Evolutionary conservation across 2,888 invertebrate species (phyloP), one percentile per base, ranked within the genome.

Genomic region (Drosophila paranaensis): DNA sequence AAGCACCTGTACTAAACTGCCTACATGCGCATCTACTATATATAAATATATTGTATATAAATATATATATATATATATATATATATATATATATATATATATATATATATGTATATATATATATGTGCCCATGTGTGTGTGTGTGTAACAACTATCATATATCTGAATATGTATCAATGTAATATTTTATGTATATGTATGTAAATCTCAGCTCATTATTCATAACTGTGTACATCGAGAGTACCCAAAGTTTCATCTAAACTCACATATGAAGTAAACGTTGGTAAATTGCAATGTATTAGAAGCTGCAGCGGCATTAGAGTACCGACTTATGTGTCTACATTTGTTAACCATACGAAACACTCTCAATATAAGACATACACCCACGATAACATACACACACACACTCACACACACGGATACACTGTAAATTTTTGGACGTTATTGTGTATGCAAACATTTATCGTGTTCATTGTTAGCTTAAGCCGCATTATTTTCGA

Each of bases 391-490:
- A 35, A 68, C 33, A 50, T 27, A 43, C 40, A 68, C 40, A 48
- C 20, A 60, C 72, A 50, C 16, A 39, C 14, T 2, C 27, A 40
- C 30, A 40, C 30, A 46, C 61, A 60, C 75, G 35, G 3, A 45
- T 39, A 75, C 60, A 61, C 51, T 53, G 63, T 66, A 55, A 70
- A 74, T 86, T 87, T 54, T 82, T 82, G 71, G 71, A 76, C 54
- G 62, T 82, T 88, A 56, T 74, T 82, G 71, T 86, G 66, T 54
- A 66, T 79, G 79, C 66, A 71, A 74, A 70, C 60, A 33, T 51
- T 64, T 27, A 69, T 61, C 66, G 66, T 76, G 62, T 72, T 72
- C 62, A 72, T 79, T 61, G 48, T 81, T 69, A 81, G 60, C 67
- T 71, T 82, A 81, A 74, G 74, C 58, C 54, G 67, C 68, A 68